A percentile compares a stretch with the other conserved stretches of the same genome.
These are phyloP conservation scores for Aricia artaxerxes DNA, from an alignment of 2,888 invertebrate genomes.

Conservation along the genomic window DNA sequence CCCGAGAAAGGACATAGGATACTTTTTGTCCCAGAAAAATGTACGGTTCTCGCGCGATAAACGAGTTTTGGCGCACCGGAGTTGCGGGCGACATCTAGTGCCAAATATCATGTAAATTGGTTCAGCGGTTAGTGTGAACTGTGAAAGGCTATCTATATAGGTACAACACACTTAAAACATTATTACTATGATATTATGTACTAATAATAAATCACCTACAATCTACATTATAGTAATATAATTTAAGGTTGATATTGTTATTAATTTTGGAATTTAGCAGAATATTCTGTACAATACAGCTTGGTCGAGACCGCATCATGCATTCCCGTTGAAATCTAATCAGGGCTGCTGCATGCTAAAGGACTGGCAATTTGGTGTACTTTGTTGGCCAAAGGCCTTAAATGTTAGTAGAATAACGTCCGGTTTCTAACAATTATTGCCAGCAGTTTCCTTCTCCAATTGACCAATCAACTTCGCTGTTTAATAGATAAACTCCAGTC, in stretches of 20 bases:
- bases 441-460: too few species aligned
- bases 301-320: constrained; percentile 14
- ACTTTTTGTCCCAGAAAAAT: too few species aligned
- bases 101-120: too few species aligned
- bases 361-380: background rate
- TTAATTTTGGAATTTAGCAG: background rate
- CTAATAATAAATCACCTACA: too few species aligned
- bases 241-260: background rate
- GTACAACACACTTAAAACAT: too few species aligned
- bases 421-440: background rate
- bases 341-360: constrained; percentile 19
- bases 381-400: background rate
- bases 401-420: background rate
- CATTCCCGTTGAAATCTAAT: constrained; percentile 6
- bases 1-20: too few species aligned
- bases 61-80: too few species aligned
- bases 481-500: background rate
- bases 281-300: background rate
- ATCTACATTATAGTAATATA: background rate
- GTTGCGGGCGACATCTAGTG: too few species aligned
- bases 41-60: too few species aligned
- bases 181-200: too few species aligned
- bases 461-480: background rate
- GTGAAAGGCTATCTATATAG: too few species aligned
- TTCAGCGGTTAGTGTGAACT: too few species aligned